Percentiles rank a stretch among this genome's conserved stretches.
phyloP scores from a whole-genome alignment of 2,113 vertebrate genomes.

The Sinocyclocheilus anophthalmus region DNA sequence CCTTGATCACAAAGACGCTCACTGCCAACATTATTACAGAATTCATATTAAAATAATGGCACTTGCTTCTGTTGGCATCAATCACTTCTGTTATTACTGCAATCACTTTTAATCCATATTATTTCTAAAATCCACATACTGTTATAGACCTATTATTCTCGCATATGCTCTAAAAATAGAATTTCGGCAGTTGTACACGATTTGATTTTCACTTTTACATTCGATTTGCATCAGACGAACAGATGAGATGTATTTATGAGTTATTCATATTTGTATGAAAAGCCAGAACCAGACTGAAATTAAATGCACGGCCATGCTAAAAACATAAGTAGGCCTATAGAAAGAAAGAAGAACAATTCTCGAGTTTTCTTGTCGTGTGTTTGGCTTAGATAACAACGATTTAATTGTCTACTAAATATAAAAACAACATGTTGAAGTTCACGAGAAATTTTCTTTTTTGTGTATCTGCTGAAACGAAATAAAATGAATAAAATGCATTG shows the following conservation, averaged over 20 bases:
- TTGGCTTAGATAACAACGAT: background rate
- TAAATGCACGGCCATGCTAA: background rate
- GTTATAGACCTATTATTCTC: background rate
- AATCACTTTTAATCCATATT: background rate
- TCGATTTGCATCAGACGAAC: background rate
- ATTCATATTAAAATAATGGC: background rate
- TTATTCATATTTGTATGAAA: too few relatives aligned
- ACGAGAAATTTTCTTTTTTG: background rate
- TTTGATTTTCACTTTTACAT: background rate
- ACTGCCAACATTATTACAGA: too few relatives aligned
- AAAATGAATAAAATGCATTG: background rate
- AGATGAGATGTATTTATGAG: too few relatives aligned
- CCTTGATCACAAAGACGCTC: background rate
- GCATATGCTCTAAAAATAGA: background rate
- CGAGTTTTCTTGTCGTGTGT: too few relatives aligned
- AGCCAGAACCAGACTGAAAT: background rate
- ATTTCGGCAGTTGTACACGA: background rate
- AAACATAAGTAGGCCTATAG: too few relatives aligned
- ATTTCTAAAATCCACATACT: background rate
- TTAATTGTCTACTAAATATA: background rate
- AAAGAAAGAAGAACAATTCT: too few relatives aligned
- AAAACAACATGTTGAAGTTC: background rate
- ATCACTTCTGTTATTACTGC: background rate
- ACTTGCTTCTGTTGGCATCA: background rate
- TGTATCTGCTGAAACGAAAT: background rate